phyloP scores from a whole-genome alignment of 2,113 vertebrate genomes.

The Pollimyrus isidori region DNA sequence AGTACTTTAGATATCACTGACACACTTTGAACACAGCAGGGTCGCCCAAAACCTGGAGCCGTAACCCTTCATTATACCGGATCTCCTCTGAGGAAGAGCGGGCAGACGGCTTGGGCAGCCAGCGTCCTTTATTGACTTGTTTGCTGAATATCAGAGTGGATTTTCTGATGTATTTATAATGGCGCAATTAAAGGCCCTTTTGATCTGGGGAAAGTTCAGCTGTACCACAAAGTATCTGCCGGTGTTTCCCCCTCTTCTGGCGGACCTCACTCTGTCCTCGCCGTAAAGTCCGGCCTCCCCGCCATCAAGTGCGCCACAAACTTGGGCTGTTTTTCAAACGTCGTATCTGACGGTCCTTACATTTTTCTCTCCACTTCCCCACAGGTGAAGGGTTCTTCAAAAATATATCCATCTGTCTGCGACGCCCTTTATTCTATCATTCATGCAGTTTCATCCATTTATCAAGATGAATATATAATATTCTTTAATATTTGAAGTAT shows the following conservation, averaged over 20 bases:
- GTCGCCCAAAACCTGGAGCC: conserved; percentile 37
- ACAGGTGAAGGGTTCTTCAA: conserved; percentile 21
- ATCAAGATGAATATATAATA: conserved; percentile 23
- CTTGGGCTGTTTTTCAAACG: conserved; percentile 48
- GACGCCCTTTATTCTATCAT: conserved; percentile 28
- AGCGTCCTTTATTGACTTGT: conserved; percentile 71
- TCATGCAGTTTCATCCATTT: conserved; percentile 39
- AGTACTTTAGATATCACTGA: conserved; percentile 49
- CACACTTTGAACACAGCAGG: conserved; percentile 65
- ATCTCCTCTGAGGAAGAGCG: conserved; percentile 44
- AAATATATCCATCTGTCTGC: conserved; percentile 10
- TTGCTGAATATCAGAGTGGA: conserved; percentile 65
- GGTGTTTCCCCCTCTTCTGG: conserved; percentile 38
- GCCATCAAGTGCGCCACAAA: conserved; percentile 24
- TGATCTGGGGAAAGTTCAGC: conserved; percentile 62
- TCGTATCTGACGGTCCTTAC: conserved; percentile 36
- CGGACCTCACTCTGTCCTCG: conserved; percentile 17
- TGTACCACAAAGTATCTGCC: conserved; percentile 48
- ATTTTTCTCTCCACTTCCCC: background rate
- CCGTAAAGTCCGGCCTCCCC: conserved; percentile 42
- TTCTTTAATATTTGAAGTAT: conserved; percentile 48
- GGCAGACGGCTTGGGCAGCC: conserved; percentile 57
- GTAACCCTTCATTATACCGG: conserved; percentile 55
- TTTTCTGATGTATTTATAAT: conserved; percentile 71
- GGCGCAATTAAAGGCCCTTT: conserved; percentile 65